phyloP scores from a whole-genome alignment of 2,113 vertebrate species.

The Craseonycteris thonglongyai region DNA sequence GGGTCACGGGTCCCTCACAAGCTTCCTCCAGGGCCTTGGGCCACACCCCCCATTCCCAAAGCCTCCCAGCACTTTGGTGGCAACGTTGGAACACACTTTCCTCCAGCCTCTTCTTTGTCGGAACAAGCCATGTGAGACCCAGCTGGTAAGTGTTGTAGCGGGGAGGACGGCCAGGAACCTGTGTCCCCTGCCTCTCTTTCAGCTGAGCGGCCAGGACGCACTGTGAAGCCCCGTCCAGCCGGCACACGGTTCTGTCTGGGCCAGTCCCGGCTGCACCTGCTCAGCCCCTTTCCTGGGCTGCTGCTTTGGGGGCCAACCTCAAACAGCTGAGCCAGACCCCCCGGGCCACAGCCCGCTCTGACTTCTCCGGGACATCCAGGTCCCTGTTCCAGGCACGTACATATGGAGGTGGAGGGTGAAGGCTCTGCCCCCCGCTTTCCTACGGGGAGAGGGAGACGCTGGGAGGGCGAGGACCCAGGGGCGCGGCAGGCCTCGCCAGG shows the following conservation, averaged over 20 bases:
- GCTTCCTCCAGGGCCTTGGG: not conserved
- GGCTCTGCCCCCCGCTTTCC: not conserved
- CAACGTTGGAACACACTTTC: not conserved
- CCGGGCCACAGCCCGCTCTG: too few relatives aligned
- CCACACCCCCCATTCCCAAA: not conserved
- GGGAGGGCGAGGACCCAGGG: not conserved
- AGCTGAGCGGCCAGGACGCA: not conserved
- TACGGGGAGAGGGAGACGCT: fast-evolving
- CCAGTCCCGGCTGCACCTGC: not conserved
- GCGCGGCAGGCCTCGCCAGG: not conserved
- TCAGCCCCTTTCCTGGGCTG: not conserved
- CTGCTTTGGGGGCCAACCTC: not conserved
- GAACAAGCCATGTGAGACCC: not conserved
- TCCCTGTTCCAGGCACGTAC: not conserved
- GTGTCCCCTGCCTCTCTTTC: not conserved
- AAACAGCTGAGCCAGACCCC: not conserved
- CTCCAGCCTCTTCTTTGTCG: not conserved
- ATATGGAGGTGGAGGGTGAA: not conserved
- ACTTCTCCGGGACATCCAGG: not conserved
- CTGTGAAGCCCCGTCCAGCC: fast-evolving
- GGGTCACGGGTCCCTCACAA: not conserved
- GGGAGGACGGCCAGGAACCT: not conserved
- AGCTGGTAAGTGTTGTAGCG: not conserved
- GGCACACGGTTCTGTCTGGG: not conserved
- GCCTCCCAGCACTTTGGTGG: not conserved